phyloP scores from a whole-genome alignment of 2,113 vertebrate genomes.

The Bostrychus sinensis region DNA sequence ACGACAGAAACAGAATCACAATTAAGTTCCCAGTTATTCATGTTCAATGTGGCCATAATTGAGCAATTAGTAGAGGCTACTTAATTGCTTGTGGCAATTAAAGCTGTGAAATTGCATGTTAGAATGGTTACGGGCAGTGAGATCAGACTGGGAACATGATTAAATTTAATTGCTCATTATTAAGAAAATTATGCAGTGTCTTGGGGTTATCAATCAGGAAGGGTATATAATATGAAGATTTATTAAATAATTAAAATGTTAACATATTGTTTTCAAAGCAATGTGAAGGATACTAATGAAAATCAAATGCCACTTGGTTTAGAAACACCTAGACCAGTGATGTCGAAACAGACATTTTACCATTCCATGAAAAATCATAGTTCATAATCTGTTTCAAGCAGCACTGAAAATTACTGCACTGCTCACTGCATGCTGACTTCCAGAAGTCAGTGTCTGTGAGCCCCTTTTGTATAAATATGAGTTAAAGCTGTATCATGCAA shows the following conservation, averaged over 20 bases:
- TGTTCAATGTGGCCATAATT: slow-evolving; percentile 44
- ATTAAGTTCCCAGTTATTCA: slow-evolving; percentile 45
- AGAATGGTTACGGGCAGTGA: slow-evolving; percentile 37
- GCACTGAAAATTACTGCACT: no score
- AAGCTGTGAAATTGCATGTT: slow-evolving; percentile 54
- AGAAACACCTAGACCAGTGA: no score
- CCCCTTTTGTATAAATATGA: no score
- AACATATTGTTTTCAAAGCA: slow-evolving; percentile 14
- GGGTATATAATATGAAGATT: not conserved
- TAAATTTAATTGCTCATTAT: slow-evolving; percentile 54
- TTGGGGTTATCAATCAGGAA: slow-evolving; percentile 24
- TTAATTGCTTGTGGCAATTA: slow-evolving; percentile 66
- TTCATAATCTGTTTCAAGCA: no score
- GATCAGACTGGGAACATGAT: slow-evolving; percentile 50
- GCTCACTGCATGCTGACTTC: no score
- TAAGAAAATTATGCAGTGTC: slow-evolving; percentile 33
- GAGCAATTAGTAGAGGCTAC: slow-evolving; percentile 53
- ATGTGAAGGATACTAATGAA: slow-evolving; percentile 39
- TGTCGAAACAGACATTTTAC: no score
- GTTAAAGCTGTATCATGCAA: no score
- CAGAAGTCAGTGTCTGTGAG: no score
- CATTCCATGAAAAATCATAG: no score
- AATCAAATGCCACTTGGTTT: slow-evolving; percentile 42
- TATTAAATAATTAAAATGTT: not conserved
- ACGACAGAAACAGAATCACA: slow-evolving; percentile 33